Evolutionary conservation across 2,797 vertebrate species (phyloP).

Genomic region (Sebastes cheni): DNA sequence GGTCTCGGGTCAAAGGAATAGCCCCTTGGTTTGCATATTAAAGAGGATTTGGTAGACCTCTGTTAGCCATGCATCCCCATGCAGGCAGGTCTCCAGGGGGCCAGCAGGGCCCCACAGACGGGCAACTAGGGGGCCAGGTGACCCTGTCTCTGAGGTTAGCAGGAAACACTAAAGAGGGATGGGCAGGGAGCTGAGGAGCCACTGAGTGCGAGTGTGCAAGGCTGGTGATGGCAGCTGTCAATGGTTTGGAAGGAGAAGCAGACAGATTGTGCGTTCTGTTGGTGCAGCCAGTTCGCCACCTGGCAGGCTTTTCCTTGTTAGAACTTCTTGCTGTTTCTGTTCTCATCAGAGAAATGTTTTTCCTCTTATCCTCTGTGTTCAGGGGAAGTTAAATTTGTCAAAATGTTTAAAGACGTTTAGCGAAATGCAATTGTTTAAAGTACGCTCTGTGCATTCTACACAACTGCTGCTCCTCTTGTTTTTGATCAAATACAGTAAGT

Average conservation of each 20-base stretch:
- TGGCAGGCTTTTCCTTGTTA: slow-evolving; percentile 90
- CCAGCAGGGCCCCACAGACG: slow-evolving; percentile 84
- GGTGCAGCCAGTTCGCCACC: slow-evolving; percentile 91
- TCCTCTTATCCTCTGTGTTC: slow-evolving; percentile 81
- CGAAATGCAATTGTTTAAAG: slow-evolving; percentile 70
- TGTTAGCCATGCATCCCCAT: slow-evolving; percentile 73
- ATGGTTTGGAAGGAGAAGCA: slow-evolving; percentile 90
- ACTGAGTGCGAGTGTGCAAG: slow-evolving; percentile 86
- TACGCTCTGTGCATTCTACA: slow-evolving; percentile 39
- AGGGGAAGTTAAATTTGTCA: slow-evolving; percentile 80
- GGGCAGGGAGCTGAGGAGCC: slow-evolving; percentile 82
- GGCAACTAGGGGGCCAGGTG: slow-evolving; percentile 80
- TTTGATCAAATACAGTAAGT: slow-evolving; percentile 3
- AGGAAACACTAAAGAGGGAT: slow-evolving; percentile 84
- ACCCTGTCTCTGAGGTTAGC: slow-evolving; percentile 83
- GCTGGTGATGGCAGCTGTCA: slow-evolving; percentile 90
- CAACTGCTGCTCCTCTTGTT: slow-evolving; percentile 10
- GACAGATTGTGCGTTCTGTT: slow-evolving; percentile 91
- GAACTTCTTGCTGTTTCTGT: slow-evolving; percentile 90
- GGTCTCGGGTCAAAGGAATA: slow-evolving; percentile 77
- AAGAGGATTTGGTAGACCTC: slow-evolving; percentile 76
- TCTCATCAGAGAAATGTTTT: slow-evolving; percentile 86
- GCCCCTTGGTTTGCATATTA: slow-evolving; percentile 78
- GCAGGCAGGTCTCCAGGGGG: slow-evolving; percentile 83
- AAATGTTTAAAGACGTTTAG: slow-evolving; percentile 78